A percentile compares a stretch with the other conserved stretches of the same genome.
Conservation (phyloP, 2,888 invertebrate genomes). For the Coenonympha glycerion region DNA sequence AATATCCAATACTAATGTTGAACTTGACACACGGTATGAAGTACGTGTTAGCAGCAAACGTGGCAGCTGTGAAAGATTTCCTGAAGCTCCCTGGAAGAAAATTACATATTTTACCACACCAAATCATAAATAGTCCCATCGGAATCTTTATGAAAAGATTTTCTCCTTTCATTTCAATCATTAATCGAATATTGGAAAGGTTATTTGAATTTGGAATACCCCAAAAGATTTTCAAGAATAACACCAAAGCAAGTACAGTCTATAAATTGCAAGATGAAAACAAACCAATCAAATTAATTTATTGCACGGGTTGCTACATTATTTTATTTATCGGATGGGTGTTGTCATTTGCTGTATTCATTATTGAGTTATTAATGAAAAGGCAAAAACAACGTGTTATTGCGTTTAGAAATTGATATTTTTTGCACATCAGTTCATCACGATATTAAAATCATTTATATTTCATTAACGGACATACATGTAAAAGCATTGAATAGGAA, state of each 20-base stretch:
- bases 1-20: constrained; percentile 37
- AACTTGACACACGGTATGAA: constrained; percentile 44
- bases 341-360: constrained; percentile 40
- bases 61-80: constrained; percentile 39
- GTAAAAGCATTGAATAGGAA: constrained; percentile 9
- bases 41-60: constrained; percentile 51
- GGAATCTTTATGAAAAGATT: constrained; percentile 58
- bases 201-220: constrained; percentile 48
- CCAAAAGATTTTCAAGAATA: constrained; percentile 42
- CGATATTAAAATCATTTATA: constrained; percentile 7
- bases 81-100: constrained; percentile 32
- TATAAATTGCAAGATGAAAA: constrained; percentile 16
- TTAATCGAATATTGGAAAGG: constrained; percentile 43
- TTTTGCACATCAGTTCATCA: constrained; percentile 4
- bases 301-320: constrained; percentile 54
- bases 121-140: constrained; percentile 42
- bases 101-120: constrained; percentile 45
- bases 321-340: constrained; percentile 50
- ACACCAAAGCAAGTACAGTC: constrained; percentile 27
- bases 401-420: constrained; percentile 19
- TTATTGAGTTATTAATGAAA: constrained; percentile 42
- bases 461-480: constrained; percentile 3
- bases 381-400: constrained; percentile 20
- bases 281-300: constrained; percentile 43
- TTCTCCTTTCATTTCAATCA: constrained; percentile 43